A percentile compares a stretch with the other conserved stretches of the same genome.
These are phyloP conservation scores for Gulo gulo DNA, from an alignment of 2,113 vertebrate genomes.

Conservation along the genomic window DNA sequence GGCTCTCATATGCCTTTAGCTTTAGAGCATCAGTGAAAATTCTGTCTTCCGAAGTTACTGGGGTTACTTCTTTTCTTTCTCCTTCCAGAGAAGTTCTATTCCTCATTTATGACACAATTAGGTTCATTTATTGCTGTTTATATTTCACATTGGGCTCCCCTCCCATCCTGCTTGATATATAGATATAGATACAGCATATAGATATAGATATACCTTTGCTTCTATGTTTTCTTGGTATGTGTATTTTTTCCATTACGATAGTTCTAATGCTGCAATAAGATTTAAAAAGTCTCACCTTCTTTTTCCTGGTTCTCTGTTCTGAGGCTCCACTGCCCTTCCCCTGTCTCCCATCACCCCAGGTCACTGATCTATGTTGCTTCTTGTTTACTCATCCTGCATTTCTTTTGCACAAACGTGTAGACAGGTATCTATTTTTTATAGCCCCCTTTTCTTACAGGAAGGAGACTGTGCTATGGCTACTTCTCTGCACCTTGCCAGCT, in stretches of 20 bases:
- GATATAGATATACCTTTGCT: background rate
- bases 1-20: background rate
- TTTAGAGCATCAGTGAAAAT: background rate
- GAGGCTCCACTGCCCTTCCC: too few relatives aligned
- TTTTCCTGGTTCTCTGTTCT: background rate
- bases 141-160: too few relatives aligned
- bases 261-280: background rate
- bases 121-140: background rate
- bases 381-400: background rate
- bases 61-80: background rate
- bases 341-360: background rate
- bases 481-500: background rate
- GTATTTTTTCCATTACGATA: background rate
- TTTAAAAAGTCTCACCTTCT: background rate
- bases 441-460: background rate
- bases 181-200: too few relatives aligned
- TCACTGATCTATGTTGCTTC: too few relatives aligned
- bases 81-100: background rate
- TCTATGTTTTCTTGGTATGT: background rate
- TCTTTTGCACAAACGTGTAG: background rate
- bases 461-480: accelerated
- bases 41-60: background rate
- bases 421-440: background rate
- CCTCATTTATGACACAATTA: background rate
- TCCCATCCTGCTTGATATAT: background rate